Evolutionary conservation across 2,797 vertebrate species (phyloP).

Genomic region (Alosa sapidissima): DNA sequence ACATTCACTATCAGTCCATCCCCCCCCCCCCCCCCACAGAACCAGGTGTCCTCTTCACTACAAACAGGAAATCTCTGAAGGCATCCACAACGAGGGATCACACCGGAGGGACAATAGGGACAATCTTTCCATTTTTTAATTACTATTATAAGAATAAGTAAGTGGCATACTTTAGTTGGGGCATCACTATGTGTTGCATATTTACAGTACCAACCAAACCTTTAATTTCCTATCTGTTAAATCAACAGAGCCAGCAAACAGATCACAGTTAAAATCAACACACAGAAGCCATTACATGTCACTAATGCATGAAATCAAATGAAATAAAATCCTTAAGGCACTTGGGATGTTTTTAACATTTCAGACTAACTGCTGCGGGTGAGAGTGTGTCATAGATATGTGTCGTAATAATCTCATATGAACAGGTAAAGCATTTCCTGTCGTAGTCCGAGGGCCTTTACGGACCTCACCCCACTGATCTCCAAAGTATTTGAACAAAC

Average conservation of each 20-base stretch:
- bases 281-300: not conserved
- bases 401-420: not conserved
- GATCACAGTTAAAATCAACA: not conserved
- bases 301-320: not conserved
- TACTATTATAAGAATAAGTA: not conserved
- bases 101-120: not conserved
- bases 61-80: not conserved
- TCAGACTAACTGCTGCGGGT: not conserved
- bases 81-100: not conserved
- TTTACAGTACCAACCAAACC: not conserved
- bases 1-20: not conserved
- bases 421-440: not conserved
- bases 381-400: no score
- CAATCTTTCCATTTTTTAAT: not conserved
- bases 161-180: not conserved
- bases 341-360: not conserved
- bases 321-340: not conserved
- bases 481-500: not conserved
- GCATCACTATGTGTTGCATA: not conserved
- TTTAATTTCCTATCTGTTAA: not conserved
- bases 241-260: not conserved
- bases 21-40: no score
- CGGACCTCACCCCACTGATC: not conserved
- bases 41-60: not conserved
- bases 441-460: not conserved